phyloP scores from a whole-genome alignment of 2,113 vertebrate genomes.

The Eolophus roseicapilla region DNA sequence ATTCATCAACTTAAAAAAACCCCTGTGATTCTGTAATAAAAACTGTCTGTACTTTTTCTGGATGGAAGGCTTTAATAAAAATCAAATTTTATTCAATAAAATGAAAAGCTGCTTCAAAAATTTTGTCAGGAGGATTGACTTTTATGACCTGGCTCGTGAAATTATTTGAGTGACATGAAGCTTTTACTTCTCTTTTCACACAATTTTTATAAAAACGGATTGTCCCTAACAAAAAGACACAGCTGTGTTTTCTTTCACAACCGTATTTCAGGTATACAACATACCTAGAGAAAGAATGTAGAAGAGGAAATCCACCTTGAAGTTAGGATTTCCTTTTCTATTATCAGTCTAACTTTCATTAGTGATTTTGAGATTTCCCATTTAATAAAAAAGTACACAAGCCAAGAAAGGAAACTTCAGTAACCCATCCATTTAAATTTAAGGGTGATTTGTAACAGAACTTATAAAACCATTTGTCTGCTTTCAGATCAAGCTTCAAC shows the following conservation, averaged over 20 bases:
- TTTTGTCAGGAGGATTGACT: neutral
- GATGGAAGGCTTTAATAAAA: neutral
- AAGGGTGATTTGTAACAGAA: neutral
- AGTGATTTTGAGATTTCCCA: no score
- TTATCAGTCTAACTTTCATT: no score
- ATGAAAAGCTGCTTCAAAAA: constrained; percentile 3
- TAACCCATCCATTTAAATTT: neutral
- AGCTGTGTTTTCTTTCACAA: neutral
- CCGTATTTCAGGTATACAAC: neutral
- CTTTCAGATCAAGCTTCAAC: neutral
- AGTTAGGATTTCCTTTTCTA: neutral
- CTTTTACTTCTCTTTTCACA: neutral
- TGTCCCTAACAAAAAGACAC: neutral
- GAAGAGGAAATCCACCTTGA: neutral
- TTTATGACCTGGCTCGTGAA: neutral
- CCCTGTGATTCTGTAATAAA: neutral
- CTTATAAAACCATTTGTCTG: neutral
- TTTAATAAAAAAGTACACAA: no score
- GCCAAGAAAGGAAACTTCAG: neutral
- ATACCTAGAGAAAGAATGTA: neutral
- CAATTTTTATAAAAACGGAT: constrained; percentile 54
- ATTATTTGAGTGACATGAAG: constrained; percentile 7
- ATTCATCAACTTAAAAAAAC: neutral
- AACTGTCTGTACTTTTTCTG: neutral
- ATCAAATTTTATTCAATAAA: neutral